Evolutionary conservation across 1,140 invertebrate genomes (phyloP), one percentile per base, ranked within the genome.

Genomic region (Drosophila athabasca): DNA sequence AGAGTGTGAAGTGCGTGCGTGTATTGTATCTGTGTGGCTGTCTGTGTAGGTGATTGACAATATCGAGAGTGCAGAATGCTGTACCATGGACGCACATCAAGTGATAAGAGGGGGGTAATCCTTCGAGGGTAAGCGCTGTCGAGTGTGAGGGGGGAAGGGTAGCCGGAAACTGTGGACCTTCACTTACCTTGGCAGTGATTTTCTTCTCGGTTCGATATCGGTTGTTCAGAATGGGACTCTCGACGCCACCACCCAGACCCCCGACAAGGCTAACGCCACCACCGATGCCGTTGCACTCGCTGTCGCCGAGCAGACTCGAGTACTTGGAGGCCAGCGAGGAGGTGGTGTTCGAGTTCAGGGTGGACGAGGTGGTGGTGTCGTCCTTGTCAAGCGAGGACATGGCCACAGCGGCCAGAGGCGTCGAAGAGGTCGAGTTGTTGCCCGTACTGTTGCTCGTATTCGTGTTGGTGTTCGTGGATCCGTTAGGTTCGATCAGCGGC

Each of bases 131-230:
- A 51, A 26, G 48, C 67, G 45, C 39, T 54, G 45, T 62, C 46
- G 31, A 48, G 54, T 76, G 62, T 76, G 31, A 19, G 24, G 41
- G 1, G 35, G 11, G 11, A 13, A 11, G 35, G 11, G 35, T 11
- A 5, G 11, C 31, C 2, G 9, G 2, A 35, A 8, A 26, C 41
- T 35, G 24, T 8, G 29, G 2, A 43, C 13, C 7, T 13, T 9
- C 1, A 72, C 84, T 90, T 58, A 91, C 90, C 90, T 91, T 91
- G 88, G 90, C 90, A 91, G 90, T 91, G 89, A 87, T 90, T 91
- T 91, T 91, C 85, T 91, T 92, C 74, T 92, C 91, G 22, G 91
- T 73, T 13, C 91, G 79, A 75, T 88, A 91, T 26, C 91, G 91
- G 77, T 91, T 92, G 53, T 74, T 80, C 46, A 91, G 74, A 8